Evolutionary conservation across 2,888 invertebrate genomes (phyloP).

Genomic region (Cerastis leucographa): DNA sequence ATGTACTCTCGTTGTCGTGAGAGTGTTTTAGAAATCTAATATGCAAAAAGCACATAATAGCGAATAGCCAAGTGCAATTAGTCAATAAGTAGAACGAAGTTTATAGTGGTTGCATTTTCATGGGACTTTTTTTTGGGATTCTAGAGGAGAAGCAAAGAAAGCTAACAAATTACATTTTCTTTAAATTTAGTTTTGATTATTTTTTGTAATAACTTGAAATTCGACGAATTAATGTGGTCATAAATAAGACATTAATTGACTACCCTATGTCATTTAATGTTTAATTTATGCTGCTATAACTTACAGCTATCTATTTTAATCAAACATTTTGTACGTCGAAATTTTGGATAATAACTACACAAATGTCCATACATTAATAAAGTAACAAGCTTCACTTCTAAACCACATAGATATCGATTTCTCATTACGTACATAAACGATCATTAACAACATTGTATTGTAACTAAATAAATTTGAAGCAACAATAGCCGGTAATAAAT

Average conservation of each 20-base stretch:
- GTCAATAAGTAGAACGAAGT: not conserved
- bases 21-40: no score
- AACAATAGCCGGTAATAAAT: conserved; percentile 6
- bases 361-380: not conserved
- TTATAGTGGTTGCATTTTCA: no score
- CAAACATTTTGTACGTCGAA: not conserved
- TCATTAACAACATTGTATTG: conserved; percentile 8
- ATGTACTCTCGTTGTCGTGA: no score
- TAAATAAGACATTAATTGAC: no score
- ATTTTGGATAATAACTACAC: not conserved
- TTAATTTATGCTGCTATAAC: no score
- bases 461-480: conserved; percentile 16
- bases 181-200: no score
- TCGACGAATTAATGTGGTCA: not conserved
- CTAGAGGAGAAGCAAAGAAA: no score
- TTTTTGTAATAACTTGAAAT: not conserved
- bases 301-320: not conserved
- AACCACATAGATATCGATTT: not conserved
- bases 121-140: no score
- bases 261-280: no score
- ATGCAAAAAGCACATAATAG: not conserved
- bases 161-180: no score
- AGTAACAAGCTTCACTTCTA: not conserved
- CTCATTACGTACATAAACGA: not conserved
- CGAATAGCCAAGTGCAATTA: not conserved